phyloP scores from a whole-genome alignment of 2,888 invertebrate species.

The Drosophila histrio region DNA sequence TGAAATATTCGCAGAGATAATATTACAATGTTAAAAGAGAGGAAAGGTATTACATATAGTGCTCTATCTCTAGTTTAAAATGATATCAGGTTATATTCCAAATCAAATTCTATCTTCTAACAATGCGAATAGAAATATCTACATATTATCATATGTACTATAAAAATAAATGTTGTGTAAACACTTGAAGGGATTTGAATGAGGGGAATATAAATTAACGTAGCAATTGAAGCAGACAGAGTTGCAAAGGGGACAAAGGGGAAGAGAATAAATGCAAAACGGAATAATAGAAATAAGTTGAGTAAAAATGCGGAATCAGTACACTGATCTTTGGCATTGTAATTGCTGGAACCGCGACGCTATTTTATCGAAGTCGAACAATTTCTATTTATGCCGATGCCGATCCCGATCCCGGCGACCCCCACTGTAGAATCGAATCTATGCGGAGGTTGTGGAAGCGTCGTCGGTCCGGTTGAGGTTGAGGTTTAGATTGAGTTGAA shows the following conservation, averaged over 20 bases:
- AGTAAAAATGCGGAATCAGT: conserved; percentile 46
- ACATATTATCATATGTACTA: background rate
- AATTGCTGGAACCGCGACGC: conserved; percentile 29
- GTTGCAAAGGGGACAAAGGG: conserved; percentile 12
- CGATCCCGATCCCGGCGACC: conserved; percentile 51
- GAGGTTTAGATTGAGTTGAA: conserved; percentile 6
- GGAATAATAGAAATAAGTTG: conserved; percentile 25
- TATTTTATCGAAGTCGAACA: conserved; percentile 34
- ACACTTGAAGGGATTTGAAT: conserved; percentile 1
- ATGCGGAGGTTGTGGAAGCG: conserved; percentile 40
- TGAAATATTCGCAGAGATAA: conserved; percentile 8
- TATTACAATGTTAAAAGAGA: background rate
- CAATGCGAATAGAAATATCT: conserved; percentile 37
- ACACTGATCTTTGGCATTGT: conserved; percentile 43
- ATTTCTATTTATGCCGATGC: conserved; percentile 53
- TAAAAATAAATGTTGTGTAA: conserved; percentile 6
- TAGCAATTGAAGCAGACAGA: conserved; percentile 51
- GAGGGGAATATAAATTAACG: conserved; percentile 57
- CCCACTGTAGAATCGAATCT: conserved; percentile 63
- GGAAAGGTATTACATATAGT: background rate
- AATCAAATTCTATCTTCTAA: background rate
- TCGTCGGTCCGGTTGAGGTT: conserved; percentile 20
- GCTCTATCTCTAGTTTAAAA: background rate
- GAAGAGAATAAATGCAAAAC: background rate
- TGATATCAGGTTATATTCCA: background rate